Evolutionary conservation across 2,113 vertebrate genomes (phyloP).

Genomic region (Takifugu flavidus): DNA sequence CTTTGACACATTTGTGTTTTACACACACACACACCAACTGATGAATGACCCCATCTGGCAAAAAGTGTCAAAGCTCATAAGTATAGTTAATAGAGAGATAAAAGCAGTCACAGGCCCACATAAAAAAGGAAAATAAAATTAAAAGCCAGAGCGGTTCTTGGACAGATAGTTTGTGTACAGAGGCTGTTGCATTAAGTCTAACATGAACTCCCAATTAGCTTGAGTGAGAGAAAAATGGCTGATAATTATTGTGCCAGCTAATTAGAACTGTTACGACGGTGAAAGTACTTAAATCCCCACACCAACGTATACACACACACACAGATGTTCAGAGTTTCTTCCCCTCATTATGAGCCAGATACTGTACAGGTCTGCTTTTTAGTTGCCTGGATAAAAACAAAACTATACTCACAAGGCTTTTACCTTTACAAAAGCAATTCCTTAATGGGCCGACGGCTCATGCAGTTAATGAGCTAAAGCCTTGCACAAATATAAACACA

Average conservation of each 20-base stretch:
- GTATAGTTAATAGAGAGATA: constrained; percentile 62
- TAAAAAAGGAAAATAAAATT: constrained; percentile 53
- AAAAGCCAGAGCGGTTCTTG: constrained; percentile 46
- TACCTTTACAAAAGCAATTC: constrained; percentile 25
- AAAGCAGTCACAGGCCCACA: constrained; percentile 58
- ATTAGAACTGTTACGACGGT: constrained; percentile 70
- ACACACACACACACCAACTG: constrained; percentile 20
- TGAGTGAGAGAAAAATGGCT: constrained; percentile 63
- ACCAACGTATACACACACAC: constrained; percentile 36
- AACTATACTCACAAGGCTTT: constrained; percentile 53
- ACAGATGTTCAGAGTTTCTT: constrained; percentile 65
- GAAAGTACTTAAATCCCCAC: constrained; percentile 65
- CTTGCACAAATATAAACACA: constrained; percentile 16
- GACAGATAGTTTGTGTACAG: constrained; percentile 42
- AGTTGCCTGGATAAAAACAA: constrained; percentile 54
- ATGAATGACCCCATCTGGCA: constrained; percentile 58
- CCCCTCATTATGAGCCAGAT: constrained; percentile 69
- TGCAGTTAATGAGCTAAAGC: constrained; percentile 12
- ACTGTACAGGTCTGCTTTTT: constrained; percentile 62
- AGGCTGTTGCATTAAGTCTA: constrained; percentile 53
- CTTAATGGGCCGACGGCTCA: constrained; percentile 11
- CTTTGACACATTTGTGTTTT: constrained; percentile 19
- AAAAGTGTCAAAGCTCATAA: constrained; percentile 55
- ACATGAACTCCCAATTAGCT: constrained; percentile 64
- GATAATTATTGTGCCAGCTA: constrained; percentile 71